Evolutionary conservation across 2,113 vertebrate species (phyloP).

Genomic region (Alouatta palliata): DNA sequence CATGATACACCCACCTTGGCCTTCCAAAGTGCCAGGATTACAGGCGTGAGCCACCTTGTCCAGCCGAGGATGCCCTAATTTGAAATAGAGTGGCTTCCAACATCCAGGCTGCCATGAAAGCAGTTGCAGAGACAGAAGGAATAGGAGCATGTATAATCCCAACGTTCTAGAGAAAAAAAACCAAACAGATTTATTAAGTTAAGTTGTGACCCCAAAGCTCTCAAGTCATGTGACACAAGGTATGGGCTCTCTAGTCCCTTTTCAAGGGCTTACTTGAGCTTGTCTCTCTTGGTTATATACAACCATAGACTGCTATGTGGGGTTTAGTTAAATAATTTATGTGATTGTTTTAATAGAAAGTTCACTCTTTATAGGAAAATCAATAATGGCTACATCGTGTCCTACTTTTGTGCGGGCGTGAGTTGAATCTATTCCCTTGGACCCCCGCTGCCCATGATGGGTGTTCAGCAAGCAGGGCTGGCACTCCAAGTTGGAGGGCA

Average conservation of each 20-base stretch:
- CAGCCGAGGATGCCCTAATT: neutral
- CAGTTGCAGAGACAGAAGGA: slow-evolving; percentile 1
- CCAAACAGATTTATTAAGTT: slow-evolving; percentile 7
- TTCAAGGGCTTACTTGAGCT: neutral
- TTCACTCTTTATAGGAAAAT: slow-evolving; percentile 63
- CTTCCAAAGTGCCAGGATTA: no score
- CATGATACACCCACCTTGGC: no score
- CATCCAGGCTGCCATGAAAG: neutral
- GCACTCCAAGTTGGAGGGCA: neutral
- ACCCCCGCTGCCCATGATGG: neutral
- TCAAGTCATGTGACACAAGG: slow-evolving; percentile 10
- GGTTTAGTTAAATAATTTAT: slow-evolving; percentile 61
- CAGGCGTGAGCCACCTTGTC: no score
- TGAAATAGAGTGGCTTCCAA: neutral
- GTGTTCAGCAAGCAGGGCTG: neutral
- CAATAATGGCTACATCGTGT: slow-evolving; percentile 45
- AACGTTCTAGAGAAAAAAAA: neutral
- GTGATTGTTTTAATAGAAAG: slow-evolving; percentile 70
- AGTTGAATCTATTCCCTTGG: slow-evolving; percentile 43
- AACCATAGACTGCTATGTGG: neutral
- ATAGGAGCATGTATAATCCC: neutral
- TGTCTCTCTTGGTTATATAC: slow-evolving; percentile 17
- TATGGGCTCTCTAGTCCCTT: neutral
- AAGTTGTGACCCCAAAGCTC: neutral
- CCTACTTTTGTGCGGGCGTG: slow-evolving; percentile 14